These are phyloP conservation scores for Sesia bembeciformis DNA, from an alignment of 2,888 invertebrate genomes.

Conservation along the genomic window DNA sequence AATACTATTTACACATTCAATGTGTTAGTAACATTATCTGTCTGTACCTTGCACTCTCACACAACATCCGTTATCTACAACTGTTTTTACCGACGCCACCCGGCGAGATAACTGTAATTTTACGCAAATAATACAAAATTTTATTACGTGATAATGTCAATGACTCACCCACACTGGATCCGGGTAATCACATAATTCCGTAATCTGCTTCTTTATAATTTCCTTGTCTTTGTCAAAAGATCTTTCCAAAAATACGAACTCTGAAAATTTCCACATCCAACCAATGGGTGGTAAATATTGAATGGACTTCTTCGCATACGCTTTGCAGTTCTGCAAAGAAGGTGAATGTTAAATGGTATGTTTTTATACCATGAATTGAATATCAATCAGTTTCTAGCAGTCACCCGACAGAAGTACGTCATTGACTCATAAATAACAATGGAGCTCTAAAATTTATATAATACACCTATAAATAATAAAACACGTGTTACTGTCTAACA, in stretches of 20 bases:
- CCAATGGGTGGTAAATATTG: slow-evolving; percentile 94
- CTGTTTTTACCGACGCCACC: neutral
- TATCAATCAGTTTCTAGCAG: too few species aligned
- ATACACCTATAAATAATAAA: too few species aligned
- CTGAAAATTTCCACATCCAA: slow-evolving; percentile 97
- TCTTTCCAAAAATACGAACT: slow-evolving; percentile 94
- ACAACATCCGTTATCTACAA: neutral
- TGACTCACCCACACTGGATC: slow-evolving; percentile 88
- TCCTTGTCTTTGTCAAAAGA: slow-evolving; percentile 93
- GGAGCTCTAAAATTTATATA: too few species aligned
- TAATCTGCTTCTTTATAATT: slow-evolving; percentile 85
- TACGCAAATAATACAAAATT: too few species aligned
- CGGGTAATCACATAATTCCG: slow-evolving; percentile 89
- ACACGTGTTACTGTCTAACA: too few species aligned
- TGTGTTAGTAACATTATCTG: neutral
- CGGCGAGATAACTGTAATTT: too few species aligned
- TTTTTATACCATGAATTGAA: too few species aligned
- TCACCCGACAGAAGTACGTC: too few species aligned
- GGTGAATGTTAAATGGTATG: too few species aligned
- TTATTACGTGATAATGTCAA: neutral
- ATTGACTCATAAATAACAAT: too few species aligned
- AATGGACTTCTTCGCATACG: slow-evolving; percentile 94
- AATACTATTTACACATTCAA: too few species aligned
- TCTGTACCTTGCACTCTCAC: neutral
- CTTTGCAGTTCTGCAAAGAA: slow-evolving; percentile 88